A percentile compares a stretch with the other conserved stretches of the same genome.
phyloP scores from a whole-genome alignment of 37 sponge, comb jelly and placozoan genomes.

The Hexactinellida sp. region DNA sequence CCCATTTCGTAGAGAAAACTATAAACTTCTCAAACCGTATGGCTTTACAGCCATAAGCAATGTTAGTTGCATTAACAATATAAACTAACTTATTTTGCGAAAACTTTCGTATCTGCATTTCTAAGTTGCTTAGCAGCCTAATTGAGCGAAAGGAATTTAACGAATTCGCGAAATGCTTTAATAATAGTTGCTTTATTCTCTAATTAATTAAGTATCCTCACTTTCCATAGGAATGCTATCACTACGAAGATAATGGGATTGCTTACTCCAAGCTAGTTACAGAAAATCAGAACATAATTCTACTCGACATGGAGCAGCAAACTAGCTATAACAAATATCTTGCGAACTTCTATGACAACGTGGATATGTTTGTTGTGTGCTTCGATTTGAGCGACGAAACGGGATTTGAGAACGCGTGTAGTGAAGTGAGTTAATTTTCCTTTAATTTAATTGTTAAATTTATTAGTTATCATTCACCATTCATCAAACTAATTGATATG shows the following conservation, averaged over 20 bases:
- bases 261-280: neutral
- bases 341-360: neutral
- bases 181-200: too few relatives aligned
- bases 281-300: neutral
- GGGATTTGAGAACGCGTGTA: neutral
- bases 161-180: neutral
- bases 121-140: neutral
- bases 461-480: too few relatives aligned
- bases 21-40: neutral
- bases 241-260: neutral
- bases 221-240: constrained; percentile 10
- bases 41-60: neutral
- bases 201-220: neutral
- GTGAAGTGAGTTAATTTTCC: neutral
- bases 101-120: too few relatives aligned
- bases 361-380: constrained; percentile 6
- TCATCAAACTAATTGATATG: too few relatives aligned
- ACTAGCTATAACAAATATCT: neutral
- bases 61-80: neutral
- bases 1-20: neutral
- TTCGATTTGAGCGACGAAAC: neutral
- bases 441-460: neutral
- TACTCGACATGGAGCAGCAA: neutral
- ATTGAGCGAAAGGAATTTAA: neutral
- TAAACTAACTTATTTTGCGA: neutral